These are phyloP conservation scores for Himalopsyche kuldschensis DNA, from an alignment of 2,888 invertebrate species.

Conservation along the genomic window DNA sequence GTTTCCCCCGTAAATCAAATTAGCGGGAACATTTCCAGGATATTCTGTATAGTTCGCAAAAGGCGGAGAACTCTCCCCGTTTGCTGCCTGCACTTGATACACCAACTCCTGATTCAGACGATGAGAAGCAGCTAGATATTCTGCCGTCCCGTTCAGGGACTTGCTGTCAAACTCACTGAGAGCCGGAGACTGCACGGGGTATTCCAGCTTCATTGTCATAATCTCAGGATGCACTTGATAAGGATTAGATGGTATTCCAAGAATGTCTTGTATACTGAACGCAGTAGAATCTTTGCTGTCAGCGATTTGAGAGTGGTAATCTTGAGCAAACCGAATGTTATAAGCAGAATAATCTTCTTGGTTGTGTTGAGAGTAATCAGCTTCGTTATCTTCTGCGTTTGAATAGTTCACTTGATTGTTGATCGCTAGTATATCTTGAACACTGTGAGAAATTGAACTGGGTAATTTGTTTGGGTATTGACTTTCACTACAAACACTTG, in stretches of 20 bases:
- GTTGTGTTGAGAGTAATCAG: constrained; percentile 46
- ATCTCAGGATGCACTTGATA: constrained; percentile 48
- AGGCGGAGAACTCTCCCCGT: constrained; percentile 6
- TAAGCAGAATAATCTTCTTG: constrained; percentile 41
- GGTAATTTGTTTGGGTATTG: constrained; percentile 27
- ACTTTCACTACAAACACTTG: constrained; percentile 2
- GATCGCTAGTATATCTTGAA: constrained; percentile 51
- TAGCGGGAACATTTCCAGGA: neutral
- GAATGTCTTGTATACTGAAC: constrained; percentile 58
- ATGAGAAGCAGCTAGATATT: neutral
- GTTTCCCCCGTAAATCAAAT: neutral
- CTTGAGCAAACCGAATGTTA: constrained; percentile 46
- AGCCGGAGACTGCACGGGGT: constrained; percentile 41
- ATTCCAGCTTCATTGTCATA: constrained; percentile 50
- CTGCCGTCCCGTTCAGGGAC: neutral
- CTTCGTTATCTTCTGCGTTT: constrained; percentile 41
- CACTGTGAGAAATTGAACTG: constrained; percentile 50
- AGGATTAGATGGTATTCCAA: constrained; percentile 51
- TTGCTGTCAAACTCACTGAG: constrained; percentile 40
- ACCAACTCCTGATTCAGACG: neutral
- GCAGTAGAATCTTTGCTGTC: constrained; percentile 57
- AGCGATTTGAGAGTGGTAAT: constrained; percentile 43
- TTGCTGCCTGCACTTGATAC: constrained; percentile 1
- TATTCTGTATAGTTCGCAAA: constrained; percentile 16
- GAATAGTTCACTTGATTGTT: constrained; percentile 8